phyloP scores from a whole-genome alignment of 2,113 vertebrate genomes.

The Gila orcuttii region DNA sequence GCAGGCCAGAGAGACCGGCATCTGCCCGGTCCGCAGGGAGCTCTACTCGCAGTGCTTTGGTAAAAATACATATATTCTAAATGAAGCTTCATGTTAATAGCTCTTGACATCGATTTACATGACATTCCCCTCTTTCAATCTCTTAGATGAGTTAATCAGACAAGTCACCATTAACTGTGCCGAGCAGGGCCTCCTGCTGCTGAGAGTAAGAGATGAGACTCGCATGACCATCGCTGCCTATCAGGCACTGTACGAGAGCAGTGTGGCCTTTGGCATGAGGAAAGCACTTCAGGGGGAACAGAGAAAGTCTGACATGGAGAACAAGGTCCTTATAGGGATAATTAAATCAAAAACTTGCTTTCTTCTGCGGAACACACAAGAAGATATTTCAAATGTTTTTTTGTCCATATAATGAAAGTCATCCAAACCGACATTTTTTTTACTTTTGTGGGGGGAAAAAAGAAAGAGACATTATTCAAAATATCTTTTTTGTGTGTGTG shows the following conservation, averaged over 20 bases:
- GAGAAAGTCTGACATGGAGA: slow-evolving; percentile 69
- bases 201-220: slow-evolving; percentile 89
- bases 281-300: slow-evolving; percentile 86
- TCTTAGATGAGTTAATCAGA: slow-evolving; percentile 90
- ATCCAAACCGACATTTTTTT: no score
- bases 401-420: no score
- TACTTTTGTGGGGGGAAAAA: no score
- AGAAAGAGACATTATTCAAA: no score
- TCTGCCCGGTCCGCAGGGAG: slow-evolving; percentile 85
- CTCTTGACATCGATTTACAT: background rate
- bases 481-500: no score
- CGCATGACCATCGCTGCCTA: slow-evolving; percentile 86
- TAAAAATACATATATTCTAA: slow-evolving; percentile 58
- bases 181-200: slow-evolving; percentile 87
- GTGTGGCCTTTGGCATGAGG: slow-evolving; percentile 88
- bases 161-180: slow-evolving; percentile 90
- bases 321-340: no score
- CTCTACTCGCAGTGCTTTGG: slow-evolving; percentile 94
- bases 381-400: no score
- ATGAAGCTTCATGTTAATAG: background rate
- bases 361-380: no score
- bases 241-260: slow-evolving; percentile 87
- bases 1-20: no score
- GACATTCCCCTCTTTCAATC: background rate
- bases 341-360: no score